Base-by-base conservation (phyloP, 2,888 invertebrate species). In the Epinotia demarniana region DNA sequence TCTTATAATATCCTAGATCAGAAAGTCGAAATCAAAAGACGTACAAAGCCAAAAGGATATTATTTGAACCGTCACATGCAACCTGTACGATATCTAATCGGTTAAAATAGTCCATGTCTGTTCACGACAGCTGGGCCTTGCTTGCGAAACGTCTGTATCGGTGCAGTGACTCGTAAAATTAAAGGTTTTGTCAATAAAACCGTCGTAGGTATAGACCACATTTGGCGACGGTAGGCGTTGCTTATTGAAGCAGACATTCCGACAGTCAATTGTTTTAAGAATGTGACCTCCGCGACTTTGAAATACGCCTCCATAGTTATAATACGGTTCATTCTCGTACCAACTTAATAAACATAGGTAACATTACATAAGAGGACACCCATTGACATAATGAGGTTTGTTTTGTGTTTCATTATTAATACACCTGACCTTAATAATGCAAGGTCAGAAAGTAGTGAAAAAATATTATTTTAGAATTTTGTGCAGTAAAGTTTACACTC, bases 101-200 rank as follows among this genome's bases (percentile, higher is more conserved):
- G 58, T 46, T 23, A 57, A 27, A 55, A 49, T 19, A 46, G 46
- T 58, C 49, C 49, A 13, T n/a, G 27, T 39, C 67, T 66, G 75
- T 39, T 58, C 43, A 66, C 43, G 75, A 66, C 75, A 72, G 67
- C 61, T 19, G 72, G 49, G 16, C 72, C 60, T 60, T 69, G 72
- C 69, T 77, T 72, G 78, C 76, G 74, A 79, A 84, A 84, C 79
- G 81, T 83, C 85, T 84, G 81, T 83, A 83, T 87, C 80, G 79
- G 81, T 81, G 80, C 80, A 80, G 74, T 78, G 80, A 78, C 80
- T 81, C 80, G 79, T 86, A 84, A 88, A 87, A 86, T 86, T 85
- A 86, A 86, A 85, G 81, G 83, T 87, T 85, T 84, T 77, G 81
- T 80, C 81, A 83, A 85, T 84, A 85, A 85, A 84, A 83, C 77